Evolutionary conservation across 2,113 vertebrate genomes (phyloP).

Genomic region (Xiphorhynchus elegans): DNA sequence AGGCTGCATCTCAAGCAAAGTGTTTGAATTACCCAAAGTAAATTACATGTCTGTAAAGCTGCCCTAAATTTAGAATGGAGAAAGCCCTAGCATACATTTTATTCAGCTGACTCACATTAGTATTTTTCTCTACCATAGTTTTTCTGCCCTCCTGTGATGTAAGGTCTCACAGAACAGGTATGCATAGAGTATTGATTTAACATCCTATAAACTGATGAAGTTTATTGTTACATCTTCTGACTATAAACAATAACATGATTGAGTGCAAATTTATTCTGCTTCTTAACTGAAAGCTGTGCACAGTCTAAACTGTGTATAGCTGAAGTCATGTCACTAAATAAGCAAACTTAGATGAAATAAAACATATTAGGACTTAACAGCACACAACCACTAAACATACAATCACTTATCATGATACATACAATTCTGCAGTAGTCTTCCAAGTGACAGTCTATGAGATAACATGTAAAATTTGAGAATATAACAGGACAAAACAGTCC

Average conservation of each 20-base stretch:
- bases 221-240: background rate
- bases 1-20: background rate
- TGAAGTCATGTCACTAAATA: background rate
- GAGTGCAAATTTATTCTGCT: background rate
- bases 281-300: slow-evolving; percentile 2
- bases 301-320: background rate
- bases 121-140: background rate
- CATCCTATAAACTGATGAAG: background rate
- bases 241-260: background rate
- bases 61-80: background rate
- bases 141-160: background rate
- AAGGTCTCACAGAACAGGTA: background rate
- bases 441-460: background rate
- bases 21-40: background rate
- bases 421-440: background rate
- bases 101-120: background rate
- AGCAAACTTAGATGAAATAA: background rate
- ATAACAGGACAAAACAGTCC: background rate
- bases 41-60: background rate
- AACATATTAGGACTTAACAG: background rate
- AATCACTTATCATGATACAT: background rate
- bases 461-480: background rate
- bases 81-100: background rate
- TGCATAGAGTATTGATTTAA: background rate
- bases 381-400: background rate